These are phyloP conservation scores for Drosophila nigromelanica DNA, from an alignment of 1,140 invertebrate species.

Conservation along the genomic window DNA sequence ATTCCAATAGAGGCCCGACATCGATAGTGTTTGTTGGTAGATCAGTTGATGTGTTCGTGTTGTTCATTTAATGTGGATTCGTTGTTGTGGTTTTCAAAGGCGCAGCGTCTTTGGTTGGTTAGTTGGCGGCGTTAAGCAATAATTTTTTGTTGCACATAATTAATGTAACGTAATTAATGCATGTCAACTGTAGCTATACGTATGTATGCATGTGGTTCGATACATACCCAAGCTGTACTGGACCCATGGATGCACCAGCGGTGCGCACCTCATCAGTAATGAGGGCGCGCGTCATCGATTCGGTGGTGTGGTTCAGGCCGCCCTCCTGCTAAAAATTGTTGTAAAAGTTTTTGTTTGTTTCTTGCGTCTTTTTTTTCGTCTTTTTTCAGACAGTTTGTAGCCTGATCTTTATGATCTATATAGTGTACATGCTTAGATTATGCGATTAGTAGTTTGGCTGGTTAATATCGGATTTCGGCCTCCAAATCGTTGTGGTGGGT, in stretches of 20 bases:
- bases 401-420: background rate
- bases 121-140: conserved; percentile 65
- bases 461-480: conserved; percentile 50
- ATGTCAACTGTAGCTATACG: conserved; percentile 33
- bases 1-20: conserved; percentile 8
- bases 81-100: conserved; percentile 7
- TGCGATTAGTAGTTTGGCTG: conserved; percentile 37
- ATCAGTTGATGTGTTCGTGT: conserved; percentile 33
- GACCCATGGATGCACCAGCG: conserved; percentile 91
- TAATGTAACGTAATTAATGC: conserved; percentile 40
- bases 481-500: conserved; percentile 27
- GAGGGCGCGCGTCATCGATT: conserved; percentile 95
- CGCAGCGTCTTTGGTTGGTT: conserved; percentile 37
- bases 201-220: conserved; percentile 42
- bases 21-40: background rate
- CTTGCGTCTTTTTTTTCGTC: conserved; percentile 18
- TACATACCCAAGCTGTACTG: conserved; percentile 96
- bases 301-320: conserved; percentile 93
- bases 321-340: conserved; percentile 90
- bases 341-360: conserved; percentile 47
- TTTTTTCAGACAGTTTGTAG: background rate
- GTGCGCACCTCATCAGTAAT: conserved; percentile 94
- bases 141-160: conserved; percentile 70
- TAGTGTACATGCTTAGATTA: conserved; percentile 7
- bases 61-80: background rate